Conservation (phyloP, 2,888 invertebrate genomes). For the Deilephila porcellus region DNA sequence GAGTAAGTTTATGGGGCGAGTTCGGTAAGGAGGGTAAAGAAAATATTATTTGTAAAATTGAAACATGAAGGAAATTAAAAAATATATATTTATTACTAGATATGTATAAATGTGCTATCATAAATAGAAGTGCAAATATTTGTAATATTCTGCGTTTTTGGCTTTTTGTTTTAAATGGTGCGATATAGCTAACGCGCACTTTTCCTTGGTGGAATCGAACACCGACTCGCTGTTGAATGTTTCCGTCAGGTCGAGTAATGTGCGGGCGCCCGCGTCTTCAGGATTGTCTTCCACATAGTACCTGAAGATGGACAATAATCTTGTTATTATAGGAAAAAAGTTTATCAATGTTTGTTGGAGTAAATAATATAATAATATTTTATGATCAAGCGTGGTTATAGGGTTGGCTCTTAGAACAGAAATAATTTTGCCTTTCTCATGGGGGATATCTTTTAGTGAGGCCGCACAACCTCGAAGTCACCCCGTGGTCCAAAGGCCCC, state of each 20-base stretch:
- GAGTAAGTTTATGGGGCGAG: no score
- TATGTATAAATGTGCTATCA: conserved; percentile 32
- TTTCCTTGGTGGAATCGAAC: conserved; percentile 57
- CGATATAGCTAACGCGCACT: conserved; percentile 57
- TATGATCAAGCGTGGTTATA: no score
- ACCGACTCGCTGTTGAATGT: conserved; percentile 52
- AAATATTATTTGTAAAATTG: no score
- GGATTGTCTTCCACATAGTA: conserved; percentile 56
- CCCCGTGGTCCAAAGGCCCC: no score
- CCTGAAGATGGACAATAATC: conserved; percentile 43
- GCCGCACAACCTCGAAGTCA: no score
- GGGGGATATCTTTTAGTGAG: no score
- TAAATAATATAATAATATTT: no score
- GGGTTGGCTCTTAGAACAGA: no score
- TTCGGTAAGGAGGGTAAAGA: no score
- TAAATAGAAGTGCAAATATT: conserved; percentile 62
- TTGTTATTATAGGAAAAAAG: no score
- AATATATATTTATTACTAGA: background rate
- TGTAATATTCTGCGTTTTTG: conserved; percentile 49
- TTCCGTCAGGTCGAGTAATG: conserved; percentile 54
- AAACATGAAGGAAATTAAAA: background rate
- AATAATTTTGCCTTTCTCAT: no score
- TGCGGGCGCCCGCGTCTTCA: conserved; percentile 50
- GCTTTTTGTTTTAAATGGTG: conserved; percentile 51
- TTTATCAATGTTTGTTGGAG: no score